Evolutionary conservation across 2,888 invertebrate genomes (phyloP), one percentile per base, ranked within the genome.

Genomic region (Acrocyrtus sp.): DNA sequence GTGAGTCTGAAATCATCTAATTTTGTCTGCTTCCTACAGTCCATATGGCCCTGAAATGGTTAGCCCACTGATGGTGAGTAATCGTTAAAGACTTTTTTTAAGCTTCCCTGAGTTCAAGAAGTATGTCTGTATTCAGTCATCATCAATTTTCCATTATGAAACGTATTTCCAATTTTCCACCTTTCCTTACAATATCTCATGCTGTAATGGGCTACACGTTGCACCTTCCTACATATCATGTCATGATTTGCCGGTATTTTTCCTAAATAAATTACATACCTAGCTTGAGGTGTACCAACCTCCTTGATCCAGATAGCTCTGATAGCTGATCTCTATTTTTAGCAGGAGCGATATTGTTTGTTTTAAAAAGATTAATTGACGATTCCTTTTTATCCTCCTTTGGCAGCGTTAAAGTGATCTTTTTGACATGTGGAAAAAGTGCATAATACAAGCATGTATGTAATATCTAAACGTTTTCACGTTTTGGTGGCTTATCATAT

Each of bases 11-110:
- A n/a, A n/a, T n/a, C n/a, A n/a, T n/a, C n/a, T n/a, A n/a, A n/a
- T n/a, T n/a, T n/a, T n/a, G n/a, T n/a, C n/a, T n/a, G n/a, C n/a
- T 80, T 95, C 95, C 80, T 94, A 94, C 84, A 94, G 95, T 0
- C 91, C 83, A 48, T 87, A 86, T 75, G 69, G 69, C n/a, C 82
- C 82, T n/a, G 83, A 83, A 67, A 81, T 83, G 81, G 81, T 82
- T 50, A 77, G 74, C 62, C 60, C 69, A 1, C 24, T 69, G 10
- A 61, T 69, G 69, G 69, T 69, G 69, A 69, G 62, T 69, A 21
- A 41, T 53, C 50, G n/a, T n/a, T n/a, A 21, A 27, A 47, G 8
- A 22, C 29, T 26, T n/a, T n/a, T n/a, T n/a, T n/a, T n/a, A n/a
- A n/a, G n/a, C n/a, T n/a, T n/a, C n/a, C n/a, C n/a, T n/a, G n/a